Evolutionary conservation across 1,140 invertebrate species (phyloP).

Genomic region (Globodera rostochiensis): DNA sequence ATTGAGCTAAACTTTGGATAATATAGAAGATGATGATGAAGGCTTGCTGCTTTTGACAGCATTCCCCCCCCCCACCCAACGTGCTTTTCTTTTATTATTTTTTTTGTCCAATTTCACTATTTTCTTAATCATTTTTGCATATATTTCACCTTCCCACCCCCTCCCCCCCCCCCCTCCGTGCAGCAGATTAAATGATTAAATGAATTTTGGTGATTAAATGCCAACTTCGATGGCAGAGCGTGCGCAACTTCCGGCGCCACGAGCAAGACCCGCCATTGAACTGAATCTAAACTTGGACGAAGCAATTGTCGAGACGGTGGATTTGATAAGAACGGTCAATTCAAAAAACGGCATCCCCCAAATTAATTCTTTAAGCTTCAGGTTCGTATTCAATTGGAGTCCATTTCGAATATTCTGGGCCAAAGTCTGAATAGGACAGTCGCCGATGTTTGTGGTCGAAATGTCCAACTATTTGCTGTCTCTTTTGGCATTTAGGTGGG

Average conservation of each 20-base stretch:
- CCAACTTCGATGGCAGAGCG: neutral
- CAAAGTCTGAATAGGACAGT: slow-evolving; percentile 17
- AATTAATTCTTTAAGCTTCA: neutral
- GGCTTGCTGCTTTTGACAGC: too few species aligned
- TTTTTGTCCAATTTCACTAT: too few species aligned
- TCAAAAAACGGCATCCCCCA: neutral
- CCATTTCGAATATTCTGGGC: slow-evolving; percentile 10
- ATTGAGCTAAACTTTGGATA: too few species aligned
- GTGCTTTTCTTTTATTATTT: neutral
- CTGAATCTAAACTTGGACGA: slow-evolving; percentile 27
- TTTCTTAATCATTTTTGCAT: too few species aligned
- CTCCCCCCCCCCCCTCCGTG: too few species aligned
- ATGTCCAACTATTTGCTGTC: neutral
- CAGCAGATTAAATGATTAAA: too few species aligned
- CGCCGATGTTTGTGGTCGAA: slow-evolving; percentile 12
- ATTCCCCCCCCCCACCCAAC: too few species aligned
- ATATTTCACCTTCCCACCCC: too few species aligned
- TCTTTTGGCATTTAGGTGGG: slow-evolving; percentile 17
- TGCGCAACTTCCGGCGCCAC: neutral
- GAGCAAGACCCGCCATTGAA: slow-evolving; percentile 24
- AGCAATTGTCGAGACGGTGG: slow-evolving; percentile 27
- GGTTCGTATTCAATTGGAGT: slow-evolving; percentile 14
- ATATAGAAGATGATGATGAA: too few species aligned
- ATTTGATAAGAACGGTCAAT: slow-evolving; percentile 17
- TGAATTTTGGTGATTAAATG: neutral